phyloP scores from a whole-genome alignment of 2,888 invertebrate genomes.

The Nasonovia ribisnigri region DNA sequence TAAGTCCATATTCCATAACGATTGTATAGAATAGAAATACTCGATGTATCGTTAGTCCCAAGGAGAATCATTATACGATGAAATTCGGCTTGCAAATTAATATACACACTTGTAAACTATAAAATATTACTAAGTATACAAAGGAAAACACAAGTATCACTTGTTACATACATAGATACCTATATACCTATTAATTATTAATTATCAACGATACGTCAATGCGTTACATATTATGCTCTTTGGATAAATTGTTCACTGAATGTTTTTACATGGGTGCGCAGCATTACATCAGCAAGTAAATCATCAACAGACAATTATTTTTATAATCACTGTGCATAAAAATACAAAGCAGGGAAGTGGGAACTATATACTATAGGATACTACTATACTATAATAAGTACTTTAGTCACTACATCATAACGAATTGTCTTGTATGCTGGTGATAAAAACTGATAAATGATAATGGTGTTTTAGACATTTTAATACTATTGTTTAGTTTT shows the following conservation, averaged over 20 bases:
- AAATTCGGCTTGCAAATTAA: not conserved
- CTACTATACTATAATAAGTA: not conserved
- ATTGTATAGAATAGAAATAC: not conserved
- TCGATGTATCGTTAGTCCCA: not conserved
- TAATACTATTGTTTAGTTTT: not conserved
- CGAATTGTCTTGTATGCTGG: not conserved
- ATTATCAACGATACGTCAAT: not conserved
- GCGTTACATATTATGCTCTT: not conserved
- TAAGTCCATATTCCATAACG: not conserved
- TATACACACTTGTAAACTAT: not conserved
- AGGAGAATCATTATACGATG: not conserved
- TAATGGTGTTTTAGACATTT: not conserved
- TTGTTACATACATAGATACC: not conserved
- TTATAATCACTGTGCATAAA: not conserved
- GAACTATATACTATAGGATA: not conserved
- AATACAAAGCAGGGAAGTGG: not conserved
- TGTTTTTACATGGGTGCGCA: not conserved
- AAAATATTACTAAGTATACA: not conserved
- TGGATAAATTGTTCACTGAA: not conserved
- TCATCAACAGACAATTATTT: constrained; percentile 1
- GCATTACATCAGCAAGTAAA: not conserved
- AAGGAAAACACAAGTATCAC: not conserved
- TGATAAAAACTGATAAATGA: not conserved
- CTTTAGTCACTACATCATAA: not conserved
- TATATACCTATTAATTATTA: not conserved